phyloP scores from a whole-genome alignment of 1,140 invertebrate genomes.

The Listronotus oregonensis region DNA sequence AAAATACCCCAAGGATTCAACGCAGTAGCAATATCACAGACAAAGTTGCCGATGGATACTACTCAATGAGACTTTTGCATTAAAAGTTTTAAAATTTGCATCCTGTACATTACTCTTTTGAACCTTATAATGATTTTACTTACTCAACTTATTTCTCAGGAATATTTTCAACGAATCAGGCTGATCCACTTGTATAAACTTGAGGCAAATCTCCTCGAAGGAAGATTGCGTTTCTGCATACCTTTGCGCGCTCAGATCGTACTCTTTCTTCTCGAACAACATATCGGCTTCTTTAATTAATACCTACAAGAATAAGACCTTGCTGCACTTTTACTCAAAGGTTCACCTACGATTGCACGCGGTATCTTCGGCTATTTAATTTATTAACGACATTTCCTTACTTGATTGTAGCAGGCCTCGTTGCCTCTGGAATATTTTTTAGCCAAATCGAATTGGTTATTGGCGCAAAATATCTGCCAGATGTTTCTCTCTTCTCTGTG shows the following conservation, averaged over 20 bases:
- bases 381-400: neutral
- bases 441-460: conserved; percentile 85
- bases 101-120: too few relatives aligned
- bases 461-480: conserved; percentile 88
- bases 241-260: conserved; percentile 81
- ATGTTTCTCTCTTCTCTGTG: conserved; percentile 85
- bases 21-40: too few relatives aligned
- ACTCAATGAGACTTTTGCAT: too few relatives aligned
- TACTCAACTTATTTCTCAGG: conserved; percentile 63
- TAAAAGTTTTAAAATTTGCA: too few relatives aligned
- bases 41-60: too few relatives aligned
- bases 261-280: conserved; percentile 80
- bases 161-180: conserved; percentile 87
- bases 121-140: conserved; percentile 2
- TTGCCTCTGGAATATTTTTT: conserved; percentile 81
- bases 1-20: too few relatives aligned
- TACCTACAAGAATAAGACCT: conserved; percentile 68
- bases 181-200: conserved; percentile 84
- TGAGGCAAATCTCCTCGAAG: conserved; percentile 92
- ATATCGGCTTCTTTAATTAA: conserved; percentile 88
- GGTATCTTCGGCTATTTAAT: neutral
- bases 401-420: conserved; percentile 76
- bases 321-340: too few relatives aligned
- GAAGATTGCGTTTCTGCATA: conserved; percentile 90
- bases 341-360: too few relatives aligned